A percentile compares a stretch with the other conserved stretches of the same genome.
Evolutionary conservation across 2,888 invertebrate species (phyloP).

Genomic region (Cantharis lateralis): DNA sequence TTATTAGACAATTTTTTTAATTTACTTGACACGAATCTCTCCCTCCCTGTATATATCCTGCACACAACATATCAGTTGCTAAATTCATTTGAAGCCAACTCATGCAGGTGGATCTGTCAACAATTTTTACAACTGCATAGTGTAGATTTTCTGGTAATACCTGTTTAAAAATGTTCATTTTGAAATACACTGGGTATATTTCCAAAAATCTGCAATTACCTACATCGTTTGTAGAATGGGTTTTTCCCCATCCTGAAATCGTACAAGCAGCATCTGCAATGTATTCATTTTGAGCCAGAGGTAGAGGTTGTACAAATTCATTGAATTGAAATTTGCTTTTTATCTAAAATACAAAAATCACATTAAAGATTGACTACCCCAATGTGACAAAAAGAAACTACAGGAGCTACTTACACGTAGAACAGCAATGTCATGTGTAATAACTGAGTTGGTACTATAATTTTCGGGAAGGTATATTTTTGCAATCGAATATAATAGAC

Average conservation of each 20-base stretch:
- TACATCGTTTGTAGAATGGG: background rate
- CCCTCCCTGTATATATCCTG: constrained; percentile 27
- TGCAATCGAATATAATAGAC: background rate
- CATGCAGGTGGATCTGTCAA: constrained; percentile 8
- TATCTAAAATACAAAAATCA: background rate
- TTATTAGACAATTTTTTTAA: background rate
- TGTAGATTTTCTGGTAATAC: background rate
- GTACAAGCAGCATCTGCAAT: constrained; percentile 12
- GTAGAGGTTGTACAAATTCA: constrained; percentile 7
- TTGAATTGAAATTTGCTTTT: background rate
- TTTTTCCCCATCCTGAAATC: constrained; percentile 32
- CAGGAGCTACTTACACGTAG: constrained; percentile 29
- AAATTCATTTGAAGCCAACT: background rate
- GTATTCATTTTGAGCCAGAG: constrained; percentile 6
- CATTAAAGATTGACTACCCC: no score
- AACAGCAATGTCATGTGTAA: constrained; percentile 41
- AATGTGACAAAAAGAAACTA: no score
- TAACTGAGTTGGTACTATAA: background rate
- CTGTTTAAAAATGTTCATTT: background rate
- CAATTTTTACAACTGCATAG: constrained; percentile 13
- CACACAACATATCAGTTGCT: constrained; percentile 33
- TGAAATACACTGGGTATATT: background rate
- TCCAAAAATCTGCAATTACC: background rate
- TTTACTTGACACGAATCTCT: constrained; percentile 35
- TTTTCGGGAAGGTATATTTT: background rate